These are phyloP conservation scores for Carduelis carduelis DNA, from an alignment of 2,797 vertebrate species.

Conservation along the genomic window DNA sequence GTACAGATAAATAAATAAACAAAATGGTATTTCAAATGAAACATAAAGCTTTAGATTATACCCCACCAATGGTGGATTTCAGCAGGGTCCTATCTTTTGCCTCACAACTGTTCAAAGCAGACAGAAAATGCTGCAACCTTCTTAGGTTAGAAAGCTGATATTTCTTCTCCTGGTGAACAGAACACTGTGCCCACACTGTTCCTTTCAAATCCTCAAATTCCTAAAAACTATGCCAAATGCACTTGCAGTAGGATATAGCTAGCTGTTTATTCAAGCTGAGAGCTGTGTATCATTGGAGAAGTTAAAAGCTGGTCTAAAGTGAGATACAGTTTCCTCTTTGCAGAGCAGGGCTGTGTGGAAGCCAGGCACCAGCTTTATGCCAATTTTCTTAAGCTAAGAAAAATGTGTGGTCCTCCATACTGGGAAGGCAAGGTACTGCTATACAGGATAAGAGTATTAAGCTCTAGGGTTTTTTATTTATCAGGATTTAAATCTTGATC, in stretches of 20 bases:
- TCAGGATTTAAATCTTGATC: neutral
- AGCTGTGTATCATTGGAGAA: neutral
- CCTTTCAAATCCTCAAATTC: slow-evolving; percentile 29
- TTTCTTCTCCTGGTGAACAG: neutral
- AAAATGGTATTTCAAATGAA: neutral
- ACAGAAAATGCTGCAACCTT: neutral
- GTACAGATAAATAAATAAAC: neutral
- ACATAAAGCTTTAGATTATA: neutral
- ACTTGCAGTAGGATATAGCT: neutral
- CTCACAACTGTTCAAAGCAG: neutral
- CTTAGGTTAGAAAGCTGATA: neutral
- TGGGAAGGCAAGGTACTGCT: neutral
- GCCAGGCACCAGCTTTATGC: neutral
- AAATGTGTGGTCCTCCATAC: neutral
- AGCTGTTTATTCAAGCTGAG: neutral
- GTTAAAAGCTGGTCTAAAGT: neutral
- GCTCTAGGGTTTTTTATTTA: neutral
- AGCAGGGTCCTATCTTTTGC: neutral
- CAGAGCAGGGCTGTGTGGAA: neutral
- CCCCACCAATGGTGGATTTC: neutral
- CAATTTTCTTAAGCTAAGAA: neutral
- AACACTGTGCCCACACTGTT: slow-evolving; percentile 28
- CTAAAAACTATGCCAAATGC: neutral
- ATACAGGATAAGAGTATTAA: neutral
- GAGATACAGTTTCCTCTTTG: neutral